These are phyloP conservation scores for Tetrax tetrax DNA, from an alignment of 2,113 vertebrate species.

Conservation along the genomic window DNA sequence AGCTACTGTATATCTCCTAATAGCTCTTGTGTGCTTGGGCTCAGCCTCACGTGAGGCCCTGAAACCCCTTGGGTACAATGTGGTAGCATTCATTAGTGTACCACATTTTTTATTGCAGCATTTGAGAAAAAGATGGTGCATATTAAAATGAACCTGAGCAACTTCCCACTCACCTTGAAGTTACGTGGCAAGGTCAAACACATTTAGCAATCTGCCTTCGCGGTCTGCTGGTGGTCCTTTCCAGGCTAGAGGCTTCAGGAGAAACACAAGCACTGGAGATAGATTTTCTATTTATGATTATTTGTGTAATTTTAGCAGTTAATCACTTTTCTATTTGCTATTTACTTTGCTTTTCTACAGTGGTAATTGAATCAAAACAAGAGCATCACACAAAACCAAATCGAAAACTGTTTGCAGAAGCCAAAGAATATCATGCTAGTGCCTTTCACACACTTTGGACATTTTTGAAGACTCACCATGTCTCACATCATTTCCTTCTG, in stretches of 20 bases:
- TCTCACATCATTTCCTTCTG: background rate
- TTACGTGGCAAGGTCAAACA: background rate
- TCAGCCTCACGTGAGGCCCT: background rate
- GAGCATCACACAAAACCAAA: background rate
- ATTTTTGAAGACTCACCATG: background rate
- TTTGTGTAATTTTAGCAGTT: background rate
- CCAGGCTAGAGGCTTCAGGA: background rate
- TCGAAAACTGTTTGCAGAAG: background rate
- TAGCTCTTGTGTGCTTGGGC: constrained; percentile 6
- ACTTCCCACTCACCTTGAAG: constrained; percentile 46
- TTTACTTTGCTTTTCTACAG: background rate
- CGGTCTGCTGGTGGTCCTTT: background rate
- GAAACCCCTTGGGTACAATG: background rate
- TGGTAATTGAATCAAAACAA: background rate
- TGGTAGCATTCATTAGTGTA: background rate
- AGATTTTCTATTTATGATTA: background rate
- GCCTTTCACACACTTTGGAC: background rate
- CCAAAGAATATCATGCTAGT: background rate
- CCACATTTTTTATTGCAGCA: background rate
- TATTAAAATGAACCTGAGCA: background rate
- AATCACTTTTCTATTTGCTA: background rate
- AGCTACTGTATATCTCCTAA: constrained; percentile 48
- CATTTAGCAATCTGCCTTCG: background rate
- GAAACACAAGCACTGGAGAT: background rate
- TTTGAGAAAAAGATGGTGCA: background rate